Evolutionary conservation across 2,113 vertebrate genomes (phyloP).

Genomic region (Tragelaphus imberbis): DNA sequence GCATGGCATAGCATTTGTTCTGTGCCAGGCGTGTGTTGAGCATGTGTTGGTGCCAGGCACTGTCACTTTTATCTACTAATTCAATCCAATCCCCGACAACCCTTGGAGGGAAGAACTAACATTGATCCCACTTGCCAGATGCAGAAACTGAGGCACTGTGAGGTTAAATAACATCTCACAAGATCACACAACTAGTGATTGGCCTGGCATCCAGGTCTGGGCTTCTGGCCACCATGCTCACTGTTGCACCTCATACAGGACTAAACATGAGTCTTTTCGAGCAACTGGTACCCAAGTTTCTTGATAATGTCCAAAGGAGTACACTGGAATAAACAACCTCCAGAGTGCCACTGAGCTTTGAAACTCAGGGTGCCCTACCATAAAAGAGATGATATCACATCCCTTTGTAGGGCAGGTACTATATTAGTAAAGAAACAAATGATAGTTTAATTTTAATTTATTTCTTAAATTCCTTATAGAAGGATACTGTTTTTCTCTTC

Average conservation of each 20-base stretch:
- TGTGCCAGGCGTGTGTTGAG: neutral
- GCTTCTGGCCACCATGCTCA: neutral
- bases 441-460: neutral
- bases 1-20: neutral
- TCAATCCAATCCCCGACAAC: neutral
- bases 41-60: neutral
- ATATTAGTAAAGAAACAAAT: neutral
- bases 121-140: neutral
- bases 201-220: neutral
- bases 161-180: neutral
- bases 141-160: neutral
- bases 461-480: neutral
- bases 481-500: neutral
- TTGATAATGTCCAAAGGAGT: neutral
- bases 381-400: neutral
- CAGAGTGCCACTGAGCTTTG: neutral
- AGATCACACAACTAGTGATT: accelerated
- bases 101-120: neutral
- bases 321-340: neutral
- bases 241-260: accelerated
- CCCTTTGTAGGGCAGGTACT: neutral
- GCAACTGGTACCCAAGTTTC: neutral
- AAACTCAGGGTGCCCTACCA: neutral
- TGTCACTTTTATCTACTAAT: no score
- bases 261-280: neutral